Conservation (phyloP, 2,113 vertebrate species). For the Gorsachius goisagi region DNA sequence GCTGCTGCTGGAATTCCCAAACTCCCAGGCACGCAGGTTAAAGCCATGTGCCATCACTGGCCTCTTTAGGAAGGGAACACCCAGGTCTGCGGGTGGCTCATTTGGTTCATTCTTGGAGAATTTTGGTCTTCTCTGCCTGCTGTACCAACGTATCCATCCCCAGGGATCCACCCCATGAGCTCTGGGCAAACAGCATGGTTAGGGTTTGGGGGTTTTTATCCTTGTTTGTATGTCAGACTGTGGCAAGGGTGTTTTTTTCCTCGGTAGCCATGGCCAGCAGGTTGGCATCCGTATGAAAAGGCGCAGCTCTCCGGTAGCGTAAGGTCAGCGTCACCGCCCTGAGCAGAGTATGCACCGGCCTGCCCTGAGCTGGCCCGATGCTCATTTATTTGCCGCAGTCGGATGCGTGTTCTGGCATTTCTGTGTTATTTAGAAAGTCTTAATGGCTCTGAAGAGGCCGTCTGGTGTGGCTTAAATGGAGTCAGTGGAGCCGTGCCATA, state of each 20-base stretch:
- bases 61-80: not conserved
- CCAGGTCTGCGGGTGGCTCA: not conserved
- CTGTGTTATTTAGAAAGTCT: not conserved
- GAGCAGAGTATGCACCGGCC: not conserved
- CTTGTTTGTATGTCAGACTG: not conserved
- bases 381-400: not conserved
- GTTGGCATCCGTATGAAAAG: not conserved
- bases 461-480: not conserved
- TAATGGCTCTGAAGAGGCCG: not conserved
- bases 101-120: not conserved
- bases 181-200: not conserved
- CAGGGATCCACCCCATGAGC: not conserved
- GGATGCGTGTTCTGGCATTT: not conserved
- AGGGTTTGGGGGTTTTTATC: not conserved
- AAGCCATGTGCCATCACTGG: not conserved
- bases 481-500: not conserved
- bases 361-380: not conserved
- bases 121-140: not conserved
- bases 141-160: not conserved
- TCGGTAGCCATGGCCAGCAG: not conserved
- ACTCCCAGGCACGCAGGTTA: accelerated
- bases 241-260: not conserved
- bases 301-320: not conserved
- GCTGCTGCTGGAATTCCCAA: not conserved
- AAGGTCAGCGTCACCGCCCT: not conserved